Base-by-base conservation (phyloP, 2,113 vertebrate genomes). In the Sinocyclocheilus rhinocerous region DNA sequence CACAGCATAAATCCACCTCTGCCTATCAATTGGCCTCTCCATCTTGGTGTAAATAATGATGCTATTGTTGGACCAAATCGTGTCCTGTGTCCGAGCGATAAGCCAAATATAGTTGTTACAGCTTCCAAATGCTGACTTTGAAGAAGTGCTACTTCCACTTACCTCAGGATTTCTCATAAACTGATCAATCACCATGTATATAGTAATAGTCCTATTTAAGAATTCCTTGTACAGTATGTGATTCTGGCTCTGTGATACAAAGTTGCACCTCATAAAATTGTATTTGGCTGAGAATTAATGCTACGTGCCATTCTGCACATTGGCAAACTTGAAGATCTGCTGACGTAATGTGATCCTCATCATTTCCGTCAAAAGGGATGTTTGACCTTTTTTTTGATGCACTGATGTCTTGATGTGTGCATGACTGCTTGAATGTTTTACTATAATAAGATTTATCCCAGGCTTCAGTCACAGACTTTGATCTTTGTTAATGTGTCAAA, bases 31-130 rank as follows among this genome's bases (percentile, higher is more conserved):
- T 89, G 90, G 83, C 84, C 83, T 85, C 92, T 93, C 92, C 90
- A 90, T 92, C 92, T 92, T 90, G 89, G 91, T 91, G 89, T 93
- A 93, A 93, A 92, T 93, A 93, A 94, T 92, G 91, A 91, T 85
- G 87, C 92, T 90, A 91, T 89, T 91, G 92, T 92, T 89, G 77
- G 88, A 85, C 84, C 89, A 90, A 93, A 92, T 88, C 84, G 87
- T 85, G 81, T 85, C 81, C 92, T 94, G 94, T 91, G 92, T 93
- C 92, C 87, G 81, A 91, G 91, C 50, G 93, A 95, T 95, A 94
- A 94, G 92, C 83, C 88, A 90, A 89, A 92, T 91, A 92, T 89
- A 94, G 92, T 91, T 90, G 86, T 87, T 91, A 89, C 72, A 26
- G 67, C 55, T 76, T 75, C 50, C 13, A 20, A 84, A 39, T 61